Conservation (phyloP, 2,888 invertebrate species). For the Lithophane socia region DNA sequence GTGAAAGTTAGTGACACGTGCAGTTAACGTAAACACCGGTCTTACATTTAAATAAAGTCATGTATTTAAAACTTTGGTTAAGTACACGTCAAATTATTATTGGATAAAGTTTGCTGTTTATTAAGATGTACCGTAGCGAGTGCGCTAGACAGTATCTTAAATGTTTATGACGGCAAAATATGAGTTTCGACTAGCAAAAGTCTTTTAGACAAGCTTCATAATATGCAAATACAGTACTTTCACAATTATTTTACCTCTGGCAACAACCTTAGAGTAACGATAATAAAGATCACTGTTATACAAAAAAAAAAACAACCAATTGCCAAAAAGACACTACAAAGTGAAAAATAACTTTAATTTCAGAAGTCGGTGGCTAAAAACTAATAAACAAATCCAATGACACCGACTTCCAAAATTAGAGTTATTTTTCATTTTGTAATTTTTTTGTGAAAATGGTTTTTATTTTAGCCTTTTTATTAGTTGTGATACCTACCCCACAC, state of each 20-base stretch:
- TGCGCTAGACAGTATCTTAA: conserved; percentile 30
- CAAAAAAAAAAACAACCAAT: background rate
- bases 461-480: no score
- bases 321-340: no score
- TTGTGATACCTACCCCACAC: no score
- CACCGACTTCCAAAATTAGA: no score
- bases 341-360: no score
- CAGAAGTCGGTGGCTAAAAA: no score
- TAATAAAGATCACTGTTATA: background rate
- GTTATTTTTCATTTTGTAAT: no score
- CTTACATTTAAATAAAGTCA: conserved; percentile 70
- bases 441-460: no score
- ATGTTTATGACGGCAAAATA: conserved; percentile 37
- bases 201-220: conserved; percentile 5
- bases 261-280: background rate
- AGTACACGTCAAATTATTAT: conserved; percentile 54
- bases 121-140: conserved; percentile 27
- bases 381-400: no score
- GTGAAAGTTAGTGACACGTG: conserved; percentile 74
- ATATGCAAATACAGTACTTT: background rate
- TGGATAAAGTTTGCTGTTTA: conserved; percentile 55
- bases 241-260: background rate
- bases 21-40: conserved; percentile 71
- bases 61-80: conserved; percentile 60
- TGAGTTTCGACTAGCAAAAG: conserved; percentile 24